These are phyloP conservation scores for Albula goreensis DNA, from an alignment of 2,113 vertebrate genomes.

Conservation along the genomic window DNA sequence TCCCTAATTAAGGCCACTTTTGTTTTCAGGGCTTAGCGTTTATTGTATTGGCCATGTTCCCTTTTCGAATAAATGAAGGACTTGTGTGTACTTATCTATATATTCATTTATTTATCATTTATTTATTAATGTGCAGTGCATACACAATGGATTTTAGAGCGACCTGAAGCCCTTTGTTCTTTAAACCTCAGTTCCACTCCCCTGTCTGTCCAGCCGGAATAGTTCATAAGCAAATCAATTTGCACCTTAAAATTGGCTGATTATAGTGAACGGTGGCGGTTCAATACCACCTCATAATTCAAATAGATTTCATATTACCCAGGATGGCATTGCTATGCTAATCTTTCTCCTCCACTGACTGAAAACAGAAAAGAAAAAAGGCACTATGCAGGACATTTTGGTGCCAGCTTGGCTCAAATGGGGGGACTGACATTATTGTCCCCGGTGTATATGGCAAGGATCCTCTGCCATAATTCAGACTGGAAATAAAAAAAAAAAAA, in stretches of 20 bases:
- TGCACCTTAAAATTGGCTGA: conserved; percentile 55
- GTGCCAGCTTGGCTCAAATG: not conserved
- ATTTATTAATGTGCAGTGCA: conserved; percentile 58
- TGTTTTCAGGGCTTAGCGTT: conserved; percentile 55
- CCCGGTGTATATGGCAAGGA: conserved; percentile 34
- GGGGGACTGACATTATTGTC: not conserved
- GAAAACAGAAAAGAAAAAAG: conserved; percentile 18
- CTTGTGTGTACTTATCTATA: conserved; percentile 55
- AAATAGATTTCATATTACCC: conserved; percentile 52
- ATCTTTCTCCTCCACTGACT: conserved; percentile 39
- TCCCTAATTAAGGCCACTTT: conserved; percentile 62
- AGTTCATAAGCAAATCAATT: conserved; percentile 47
- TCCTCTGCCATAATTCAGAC: conserved; percentile 42
- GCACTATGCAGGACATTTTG: not conserved
- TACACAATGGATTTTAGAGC: conserved; percentile 52
- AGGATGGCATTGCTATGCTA: conserved; percentile 50
- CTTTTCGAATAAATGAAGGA: conserved; percentile 32
- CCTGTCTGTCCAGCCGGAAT: conserved; percentile 43
- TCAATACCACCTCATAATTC: conserved; percentile 50
- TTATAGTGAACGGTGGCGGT: conserved; percentile 52
- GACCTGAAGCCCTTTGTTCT: conserved; percentile 38
- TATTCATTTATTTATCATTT: conserved; percentile 37
- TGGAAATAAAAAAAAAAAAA: conserved; percentile 24
- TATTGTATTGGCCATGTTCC: conserved; percentile 41
- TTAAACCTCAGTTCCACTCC: conserved; percentile 46